Percentiles rank a stretch among this genome's conserved stretches.
Evolutionary conservation across 2,888 invertebrate genomes (phyloP).

Genomic region (Embidobia sp.): DNA sequence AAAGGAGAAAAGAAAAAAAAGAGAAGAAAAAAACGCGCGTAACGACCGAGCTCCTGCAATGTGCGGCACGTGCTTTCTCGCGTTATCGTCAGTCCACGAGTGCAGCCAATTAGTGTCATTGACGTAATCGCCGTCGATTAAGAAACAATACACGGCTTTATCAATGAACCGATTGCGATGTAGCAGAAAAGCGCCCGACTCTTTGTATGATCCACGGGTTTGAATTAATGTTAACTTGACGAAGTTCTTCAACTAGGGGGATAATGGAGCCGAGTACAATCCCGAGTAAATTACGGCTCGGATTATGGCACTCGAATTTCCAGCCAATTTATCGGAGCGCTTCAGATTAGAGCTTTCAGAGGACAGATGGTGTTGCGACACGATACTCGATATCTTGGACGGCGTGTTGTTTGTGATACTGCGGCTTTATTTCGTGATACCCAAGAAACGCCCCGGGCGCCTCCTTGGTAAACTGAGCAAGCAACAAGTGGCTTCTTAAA

Average conservation of each 20-base stretch:
- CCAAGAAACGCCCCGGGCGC: constrained; percentile 40
- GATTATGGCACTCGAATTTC: constrained; percentile 21
- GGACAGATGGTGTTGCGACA: constrained; percentile 2
- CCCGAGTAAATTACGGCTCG: constrained; percentile 1
- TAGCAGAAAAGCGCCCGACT: constrained; percentile 16
- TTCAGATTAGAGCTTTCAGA: constrained; percentile 10
- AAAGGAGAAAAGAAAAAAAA: constrained; percentile 54
- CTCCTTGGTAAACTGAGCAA: constrained; percentile 58
- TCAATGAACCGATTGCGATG: constrained; percentile 4
- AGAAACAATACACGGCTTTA: constrained; percentile 43
- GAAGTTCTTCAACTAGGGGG: constrained; percentile 5
- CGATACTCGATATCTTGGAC: constrained; percentile 22
- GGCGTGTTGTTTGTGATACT: constrained; percentile 8
- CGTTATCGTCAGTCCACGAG: no score
- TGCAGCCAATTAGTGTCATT: constrained; percentile 17
- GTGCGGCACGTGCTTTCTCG: constrained; percentile 25
- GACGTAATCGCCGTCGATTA: constrained; percentile 46
- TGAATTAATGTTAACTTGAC: constrained; percentile 24
- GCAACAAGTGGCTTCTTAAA: constrained; percentile 81
- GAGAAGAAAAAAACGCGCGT: constrained; percentile 41
- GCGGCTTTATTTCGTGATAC: constrained; percentile 25
- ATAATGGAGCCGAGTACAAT: constrained; percentile 18
- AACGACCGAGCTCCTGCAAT: no score
- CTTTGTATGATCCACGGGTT: constrained; percentile 6
- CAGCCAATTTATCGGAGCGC: constrained; percentile 16